Conservation (phyloP, 1,140 invertebrate genomes). For the Drosophila sp. region DNA sequence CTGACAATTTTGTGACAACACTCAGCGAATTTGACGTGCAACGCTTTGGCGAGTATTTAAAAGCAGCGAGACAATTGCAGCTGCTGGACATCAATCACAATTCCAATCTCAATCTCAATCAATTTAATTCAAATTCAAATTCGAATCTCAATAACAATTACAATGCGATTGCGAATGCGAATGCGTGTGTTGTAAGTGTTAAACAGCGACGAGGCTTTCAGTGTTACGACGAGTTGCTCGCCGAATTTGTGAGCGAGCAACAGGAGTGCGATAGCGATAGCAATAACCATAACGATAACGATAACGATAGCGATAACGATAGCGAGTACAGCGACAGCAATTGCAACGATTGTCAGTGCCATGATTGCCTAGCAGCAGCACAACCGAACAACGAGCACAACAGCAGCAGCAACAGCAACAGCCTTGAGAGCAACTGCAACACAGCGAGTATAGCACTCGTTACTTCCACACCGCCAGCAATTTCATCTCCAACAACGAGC, state of each 20-base stretch:
- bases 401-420: neutral
- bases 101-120: neutral
- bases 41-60: constrained; percentile 68
- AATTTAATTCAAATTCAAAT: neutral
- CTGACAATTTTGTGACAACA: constrained; percentile 42
- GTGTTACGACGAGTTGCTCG: constrained; percentile 79
- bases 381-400: constrained; percentile 32
- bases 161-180: neutral
- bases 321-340: constrained; percentile 45
- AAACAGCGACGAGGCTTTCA: constrained; percentile 51
- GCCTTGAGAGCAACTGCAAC: constrained; percentile 8
- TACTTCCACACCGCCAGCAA: neutral
- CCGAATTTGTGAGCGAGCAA: constrained; percentile 73
- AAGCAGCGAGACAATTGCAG: constrained; percentile 65
- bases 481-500: neutral
- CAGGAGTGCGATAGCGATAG: constrained; percentile 41
- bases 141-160: neutral
- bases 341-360: constrained; percentile 60
- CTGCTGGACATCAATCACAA: constrained; percentile 46
- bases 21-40: constrained; percentile 78
- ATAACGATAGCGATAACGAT: constrained; percentile 7
- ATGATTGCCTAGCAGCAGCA: constrained; percentile 65
- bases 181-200: neutral
- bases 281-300: constrained; percentile 25
- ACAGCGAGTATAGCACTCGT: neutral